Conservation (phyloP, 2,888 invertebrate species). For the Melikaiella ostensackeni region DNA sequence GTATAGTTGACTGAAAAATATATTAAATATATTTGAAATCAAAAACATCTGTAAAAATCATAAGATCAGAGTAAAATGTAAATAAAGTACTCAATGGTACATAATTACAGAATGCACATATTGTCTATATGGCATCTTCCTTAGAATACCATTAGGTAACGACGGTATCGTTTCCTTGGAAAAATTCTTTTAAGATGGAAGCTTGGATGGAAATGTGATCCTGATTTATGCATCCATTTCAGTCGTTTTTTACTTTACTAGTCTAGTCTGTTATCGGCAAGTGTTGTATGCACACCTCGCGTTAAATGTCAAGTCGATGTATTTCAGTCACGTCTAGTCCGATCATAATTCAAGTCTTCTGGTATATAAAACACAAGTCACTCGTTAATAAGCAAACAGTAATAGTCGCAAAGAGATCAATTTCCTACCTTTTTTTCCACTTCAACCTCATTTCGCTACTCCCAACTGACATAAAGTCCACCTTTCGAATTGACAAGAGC, state of each 20-base stretch:
- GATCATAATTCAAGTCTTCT: conserved; percentile 51
- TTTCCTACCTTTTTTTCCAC: background rate
- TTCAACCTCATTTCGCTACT: background rate
- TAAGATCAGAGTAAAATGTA: too few relatives aligned
- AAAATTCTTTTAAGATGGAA: background rate
- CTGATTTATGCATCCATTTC: conserved; percentile 25
- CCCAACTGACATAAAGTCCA: too few relatives aligned
- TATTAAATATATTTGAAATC: too few relatives aligned
- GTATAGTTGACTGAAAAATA: too few relatives aligned
- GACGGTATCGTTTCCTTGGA: too few relatives aligned
- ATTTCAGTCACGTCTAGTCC: conserved; percentile 55
- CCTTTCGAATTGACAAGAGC: too few relatives aligned
- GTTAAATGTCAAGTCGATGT: conserved; percentile 54
- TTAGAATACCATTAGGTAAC: too few relatives aligned
- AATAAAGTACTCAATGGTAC: too few relatives aligned
- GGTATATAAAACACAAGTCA: conserved; percentile 18
- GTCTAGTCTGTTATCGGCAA: conserved; percentile 24
- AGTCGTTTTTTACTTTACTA: conserved; percentile 2
- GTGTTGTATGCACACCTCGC: conserved; percentile 35
- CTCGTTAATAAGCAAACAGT: conserved; percentile 20
- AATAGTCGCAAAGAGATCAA: conserved; percentile 3
- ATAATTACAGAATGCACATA: too few relatives aligned
- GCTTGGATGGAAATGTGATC: conserved; percentile 9
- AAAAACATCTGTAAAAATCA: too few relatives aligned
- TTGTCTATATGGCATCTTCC: too few relatives aligned